Conservation (phyloP, 1,140 invertebrate species). For the Papilio machaon region DNA sequence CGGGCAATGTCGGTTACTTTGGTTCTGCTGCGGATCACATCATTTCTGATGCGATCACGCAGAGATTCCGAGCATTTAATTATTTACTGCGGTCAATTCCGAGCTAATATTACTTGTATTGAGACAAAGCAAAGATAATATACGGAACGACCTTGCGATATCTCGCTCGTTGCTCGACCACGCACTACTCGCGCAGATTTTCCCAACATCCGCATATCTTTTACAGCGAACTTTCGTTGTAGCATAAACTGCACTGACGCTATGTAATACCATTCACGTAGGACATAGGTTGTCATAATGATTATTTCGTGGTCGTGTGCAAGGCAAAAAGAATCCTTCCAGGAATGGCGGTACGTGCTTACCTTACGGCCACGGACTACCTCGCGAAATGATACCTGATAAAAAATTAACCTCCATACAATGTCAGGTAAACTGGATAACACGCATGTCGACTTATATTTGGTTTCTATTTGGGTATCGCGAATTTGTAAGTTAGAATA, state of each 20-base stretch:
- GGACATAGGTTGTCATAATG: not conserved
- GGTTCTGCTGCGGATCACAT: too few species aligned
- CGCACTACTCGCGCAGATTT: not conserved
- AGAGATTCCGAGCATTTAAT: too few species aligned
- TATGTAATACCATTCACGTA: not conserved
- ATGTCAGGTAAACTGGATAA: conserved; percentile 8
- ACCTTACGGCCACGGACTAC: not conserved
- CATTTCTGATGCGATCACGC: too few species aligned
- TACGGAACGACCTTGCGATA: conserved; percentile 3
- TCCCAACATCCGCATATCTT: not conserved
- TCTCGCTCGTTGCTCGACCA: not conserved
- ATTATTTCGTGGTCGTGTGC: not conserved
- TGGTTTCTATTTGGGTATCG: not conserved
- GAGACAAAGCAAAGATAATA: not conserved
- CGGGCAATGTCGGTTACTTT: too few species aligned
- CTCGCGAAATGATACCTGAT: conserved; percentile 11
- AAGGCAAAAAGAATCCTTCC: conserved; percentile 18
- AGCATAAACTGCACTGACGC: not conserved
- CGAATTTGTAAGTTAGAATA: not conserved
- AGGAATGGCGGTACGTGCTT: conserved; percentile 7
- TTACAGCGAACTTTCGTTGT: not conserved
- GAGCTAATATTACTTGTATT: not conserved
- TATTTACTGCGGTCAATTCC: too few species aligned
- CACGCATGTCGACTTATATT: not conserved
- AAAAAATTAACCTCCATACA: conserved; percentile 1